Evolutionary conservation across 2,797 vertebrate species (phyloP).

Genomic region (Morelia viridis): DNA sequence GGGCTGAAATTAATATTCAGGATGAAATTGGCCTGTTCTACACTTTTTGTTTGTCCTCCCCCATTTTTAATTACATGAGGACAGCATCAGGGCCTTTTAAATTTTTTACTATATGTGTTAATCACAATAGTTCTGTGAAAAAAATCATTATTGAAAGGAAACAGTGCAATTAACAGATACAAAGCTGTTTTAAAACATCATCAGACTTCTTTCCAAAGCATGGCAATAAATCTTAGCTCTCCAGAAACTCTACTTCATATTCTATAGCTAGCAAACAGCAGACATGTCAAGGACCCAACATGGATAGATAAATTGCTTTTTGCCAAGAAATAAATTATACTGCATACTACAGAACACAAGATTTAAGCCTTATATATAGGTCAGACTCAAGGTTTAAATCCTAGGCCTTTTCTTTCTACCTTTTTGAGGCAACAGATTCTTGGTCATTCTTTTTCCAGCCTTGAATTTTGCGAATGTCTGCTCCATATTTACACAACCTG

Average conservation of each 20-base stretch:
- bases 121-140: constrained; percentile 30
- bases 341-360: not conserved
- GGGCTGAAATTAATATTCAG: constrained; percentile 38
- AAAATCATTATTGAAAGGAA: constrained; percentile 48
- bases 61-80: constrained; percentile 17
- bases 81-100: constrained; percentile 13
- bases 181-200: constrained; percentile 3
- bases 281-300: not conserved
- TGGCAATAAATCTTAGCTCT: not conserved
- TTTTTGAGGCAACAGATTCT: not conserved
- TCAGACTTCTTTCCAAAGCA: not conserved
- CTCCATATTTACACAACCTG: not conserved
- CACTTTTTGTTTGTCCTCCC: constrained; percentile 36
- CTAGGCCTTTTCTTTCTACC: not conserved
- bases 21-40: constrained; percentile 5
- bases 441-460: not conserved
- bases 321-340: not conserved
- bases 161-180: constrained; percentile 34
- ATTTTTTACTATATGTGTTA: constrained; percentile 42
- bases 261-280: not conserved
- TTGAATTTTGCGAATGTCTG: not conserved
- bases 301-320: not conserved
- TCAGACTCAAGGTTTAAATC: not conserved
- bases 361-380: not conserved
- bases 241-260: not conserved